These are phyloP conservation scores for Thymelicus lineola DNA, from an alignment of 2,888 invertebrate genomes.

Conservation along the genomic window DNA sequence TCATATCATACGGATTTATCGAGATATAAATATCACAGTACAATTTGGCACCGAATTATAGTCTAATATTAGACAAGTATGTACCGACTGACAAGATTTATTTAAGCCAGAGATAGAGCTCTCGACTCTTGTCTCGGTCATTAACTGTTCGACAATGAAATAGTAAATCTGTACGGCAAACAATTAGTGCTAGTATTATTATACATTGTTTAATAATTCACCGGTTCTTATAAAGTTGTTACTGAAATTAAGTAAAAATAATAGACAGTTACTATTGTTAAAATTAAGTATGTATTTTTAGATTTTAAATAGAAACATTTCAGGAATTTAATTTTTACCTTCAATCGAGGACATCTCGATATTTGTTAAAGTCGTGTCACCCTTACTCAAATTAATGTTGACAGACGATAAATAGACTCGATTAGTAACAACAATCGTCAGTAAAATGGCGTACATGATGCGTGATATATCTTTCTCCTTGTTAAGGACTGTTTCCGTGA, in stretches of 20 bases:
- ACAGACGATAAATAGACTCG: too few species aligned
- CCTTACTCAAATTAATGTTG: too few species aligned
- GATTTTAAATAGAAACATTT: too few species aligned
- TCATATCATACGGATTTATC: slow-evolving; percentile 24
- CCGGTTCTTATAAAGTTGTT: too few species aligned
- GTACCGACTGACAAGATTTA: slow-evolving; percentile 45
- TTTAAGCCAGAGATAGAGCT: slow-evolving; percentile 34
- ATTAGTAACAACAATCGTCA: too few species aligned
- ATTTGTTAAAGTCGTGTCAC: too few species aligned
- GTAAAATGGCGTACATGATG: background rate
- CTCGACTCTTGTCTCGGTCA: slow-evolving; percentile 37
- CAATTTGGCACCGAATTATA: slow-evolving; percentile 64
- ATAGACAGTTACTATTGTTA: too few species aligned
- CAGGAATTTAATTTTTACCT: too few species aligned
- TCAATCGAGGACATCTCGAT: too few species aligned
- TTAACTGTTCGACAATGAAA: slow-evolving; percentile 33
- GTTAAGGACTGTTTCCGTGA: slow-evolving; percentile 21
- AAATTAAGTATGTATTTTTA: too few species aligned
- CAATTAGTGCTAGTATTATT: background rate
- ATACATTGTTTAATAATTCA: background rate
- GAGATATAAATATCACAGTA: slow-evolving; percentile 49
- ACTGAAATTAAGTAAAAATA: too few species aligned
- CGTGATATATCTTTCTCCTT: slow-evolving; percentile 7
- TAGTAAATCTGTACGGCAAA: background rate
- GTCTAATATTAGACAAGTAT: slow-evolving; percentile 63